These are phyloP conservation scores for Cinclus cinclus DNA, from an alignment of 2,113 vertebrate genomes.

Conservation along the genomic window DNA sequence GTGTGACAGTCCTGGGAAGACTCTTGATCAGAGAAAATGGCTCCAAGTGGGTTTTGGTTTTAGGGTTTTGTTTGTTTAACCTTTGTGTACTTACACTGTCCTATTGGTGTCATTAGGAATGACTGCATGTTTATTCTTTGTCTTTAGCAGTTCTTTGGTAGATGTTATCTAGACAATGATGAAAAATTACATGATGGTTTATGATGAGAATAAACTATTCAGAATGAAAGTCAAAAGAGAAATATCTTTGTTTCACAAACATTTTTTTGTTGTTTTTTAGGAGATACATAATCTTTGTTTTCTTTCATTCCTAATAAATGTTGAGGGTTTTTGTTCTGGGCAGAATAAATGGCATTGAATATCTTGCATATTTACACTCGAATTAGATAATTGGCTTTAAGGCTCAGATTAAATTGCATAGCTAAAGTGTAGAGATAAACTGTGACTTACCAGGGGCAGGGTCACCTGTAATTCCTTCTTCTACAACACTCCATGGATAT, in stretches of 20 bases:
- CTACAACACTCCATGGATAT: too few species aligned
- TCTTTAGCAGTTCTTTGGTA: not conserved
- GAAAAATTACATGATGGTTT: not conserved
- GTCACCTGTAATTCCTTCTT: too few species aligned
- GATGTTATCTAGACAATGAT: not conserved
- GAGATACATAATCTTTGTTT: not conserved
- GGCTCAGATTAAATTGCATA: not conserved
- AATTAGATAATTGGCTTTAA: not conserved
- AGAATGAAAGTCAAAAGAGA: not conserved
- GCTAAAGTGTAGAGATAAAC: not conserved
- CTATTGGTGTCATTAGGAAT: not conserved
- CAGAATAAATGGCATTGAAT: not conserved
- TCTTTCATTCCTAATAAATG: not conserved
- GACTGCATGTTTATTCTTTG: not conserved
- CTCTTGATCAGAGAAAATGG: not conserved
- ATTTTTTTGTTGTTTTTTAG: not conserved
- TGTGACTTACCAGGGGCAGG: too few species aligned
- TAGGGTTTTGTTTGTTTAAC: not conserved
- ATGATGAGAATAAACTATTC: not conserved
- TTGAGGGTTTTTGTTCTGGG: not conserved
- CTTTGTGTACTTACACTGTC: not conserved
- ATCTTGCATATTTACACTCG: not conserved
- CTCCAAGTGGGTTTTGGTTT: not conserved
- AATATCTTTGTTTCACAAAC: not conserved
- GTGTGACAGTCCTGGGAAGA: not conserved